These are phyloP conservation scores for Ornithoptera priamus DNA, from an alignment of 2,888 invertebrate species.

Conservation along the genomic window DNA sequence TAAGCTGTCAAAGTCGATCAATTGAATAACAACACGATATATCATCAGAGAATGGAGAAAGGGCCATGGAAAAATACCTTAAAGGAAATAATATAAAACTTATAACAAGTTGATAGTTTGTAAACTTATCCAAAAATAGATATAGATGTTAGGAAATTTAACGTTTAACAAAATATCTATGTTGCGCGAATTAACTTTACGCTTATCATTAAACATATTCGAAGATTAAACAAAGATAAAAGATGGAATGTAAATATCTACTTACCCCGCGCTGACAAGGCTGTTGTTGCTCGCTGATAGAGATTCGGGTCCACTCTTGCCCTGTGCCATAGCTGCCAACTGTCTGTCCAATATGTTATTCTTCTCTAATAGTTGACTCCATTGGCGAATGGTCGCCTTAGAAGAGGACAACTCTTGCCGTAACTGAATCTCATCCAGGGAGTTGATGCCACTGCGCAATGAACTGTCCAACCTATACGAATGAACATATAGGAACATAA, in stretches of 20 bases:
- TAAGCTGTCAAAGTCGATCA: too few species aligned
- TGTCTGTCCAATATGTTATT: slow-evolving; percentile 69
- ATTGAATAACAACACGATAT: too few species aligned
- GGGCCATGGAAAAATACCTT: too few species aligned
- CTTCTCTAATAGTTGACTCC: slow-evolving; percentile 73
- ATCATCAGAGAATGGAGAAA: too few species aligned
- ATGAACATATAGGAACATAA: neutral
- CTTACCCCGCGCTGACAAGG: slow-evolving; percentile 73
- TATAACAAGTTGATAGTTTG: too few species aligned
- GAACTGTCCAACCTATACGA: slow-evolving; percentile 70
- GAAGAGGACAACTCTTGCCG: slow-evolving; percentile 72
- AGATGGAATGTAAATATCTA: neutral
- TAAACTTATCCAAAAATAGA: too few species aligned
- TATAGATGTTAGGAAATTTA: too few species aligned
- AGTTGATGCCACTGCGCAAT: slow-evolving; percentile 73
- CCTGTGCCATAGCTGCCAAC: slow-evolving; percentile 72
- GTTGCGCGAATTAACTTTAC: too few species aligned
- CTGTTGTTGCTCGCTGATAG: slow-evolving; percentile 74
- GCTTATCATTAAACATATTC: too few species aligned
- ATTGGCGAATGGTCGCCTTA: slow-evolving; percentile 68
- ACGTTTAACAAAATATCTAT: too few species aligned
- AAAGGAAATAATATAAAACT: too few species aligned
- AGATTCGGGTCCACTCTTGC: slow-evolving; percentile 67
- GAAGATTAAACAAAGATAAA: too few species aligned
- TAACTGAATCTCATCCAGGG: slow-evolving; percentile 72